phyloP scores from a whole-genome alignment of 1,140 invertebrate genomes.

The Leptonema lineaticorne region DNA sequence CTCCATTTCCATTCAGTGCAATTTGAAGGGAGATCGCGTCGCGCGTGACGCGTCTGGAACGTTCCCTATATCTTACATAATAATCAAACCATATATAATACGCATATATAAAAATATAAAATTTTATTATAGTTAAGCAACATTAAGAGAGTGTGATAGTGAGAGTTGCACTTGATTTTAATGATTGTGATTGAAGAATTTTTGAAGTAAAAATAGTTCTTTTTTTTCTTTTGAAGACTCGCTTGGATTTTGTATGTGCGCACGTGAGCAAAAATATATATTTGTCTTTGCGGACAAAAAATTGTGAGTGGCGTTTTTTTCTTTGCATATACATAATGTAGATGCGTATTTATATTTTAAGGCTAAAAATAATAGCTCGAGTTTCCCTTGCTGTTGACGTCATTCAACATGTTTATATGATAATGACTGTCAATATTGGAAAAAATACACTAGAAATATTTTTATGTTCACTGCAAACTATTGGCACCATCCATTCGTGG shows the following conservation, averaged over 20 bases:
- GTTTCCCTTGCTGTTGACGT: constrained; percentile 19
- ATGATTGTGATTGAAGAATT: too few relatives aligned
- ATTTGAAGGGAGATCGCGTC: constrained; percentile 25
- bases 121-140: neutral
- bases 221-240: neutral
- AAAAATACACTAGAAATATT: too few relatives aligned
- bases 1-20: constrained; percentile 33
- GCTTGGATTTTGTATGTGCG: neutral
- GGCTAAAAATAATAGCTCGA: constrained; percentile 17
- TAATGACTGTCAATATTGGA: neutral
- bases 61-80: constrained; percentile 22
- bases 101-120: neutral
- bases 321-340: neutral
- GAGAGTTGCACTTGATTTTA: neutral
- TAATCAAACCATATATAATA: neutral
- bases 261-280: constrained; percentile 18
- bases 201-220: neutral
- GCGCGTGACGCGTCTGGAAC: constrained; percentile 5
- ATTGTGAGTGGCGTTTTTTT: too few relatives aligned
- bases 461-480: too few relatives aligned
- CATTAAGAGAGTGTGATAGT: neutral
- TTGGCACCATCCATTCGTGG: too few relatives aligned
- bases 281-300: too few relatives aligned
- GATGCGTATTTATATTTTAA: neutral
- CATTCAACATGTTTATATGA: constrained; percentile 6